Evolutionary conservation across 2,113 vertebrate species (phyloP).

Genomic region (Centropus unirufus): DNA sequence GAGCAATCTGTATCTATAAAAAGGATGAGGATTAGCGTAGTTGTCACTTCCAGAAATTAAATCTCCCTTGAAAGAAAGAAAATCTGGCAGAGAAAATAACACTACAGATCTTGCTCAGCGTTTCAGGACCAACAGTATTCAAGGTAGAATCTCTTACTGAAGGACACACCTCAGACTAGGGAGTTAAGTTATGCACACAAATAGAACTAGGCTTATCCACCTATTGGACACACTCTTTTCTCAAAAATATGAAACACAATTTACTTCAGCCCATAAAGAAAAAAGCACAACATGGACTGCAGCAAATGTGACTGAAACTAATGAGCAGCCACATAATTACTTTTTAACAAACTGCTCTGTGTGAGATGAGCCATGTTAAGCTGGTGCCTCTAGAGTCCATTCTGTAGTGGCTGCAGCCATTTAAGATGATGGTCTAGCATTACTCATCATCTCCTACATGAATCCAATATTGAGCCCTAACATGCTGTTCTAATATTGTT

Average conservation of each 20-base stretch:
- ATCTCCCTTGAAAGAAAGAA: background rate
- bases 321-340: background rate
- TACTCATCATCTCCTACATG: background rate
- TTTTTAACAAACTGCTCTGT: background rate
- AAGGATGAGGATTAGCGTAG: background rate
- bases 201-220: background rate
- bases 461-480: background rate
- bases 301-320: background rate
- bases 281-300: fast-evolving
- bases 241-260: background rate
- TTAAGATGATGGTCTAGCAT: background rate
- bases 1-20: background rate
- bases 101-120: background rate
- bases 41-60: background rate
- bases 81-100: background rate
- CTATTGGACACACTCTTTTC: background rate
- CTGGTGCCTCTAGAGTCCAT: background rate
- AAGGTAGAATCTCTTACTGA: background rate
- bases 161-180: background rate
- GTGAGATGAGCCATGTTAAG: background rate
- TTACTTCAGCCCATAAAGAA: background rate
- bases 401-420: background rate
- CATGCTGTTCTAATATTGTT: background rate
- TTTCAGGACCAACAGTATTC: background rate
- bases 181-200: background rate